Evolutionary conservation across 2,113 vertebrate species (phyloP).

Genomic region (Actenoides lindsayi): DNA sequence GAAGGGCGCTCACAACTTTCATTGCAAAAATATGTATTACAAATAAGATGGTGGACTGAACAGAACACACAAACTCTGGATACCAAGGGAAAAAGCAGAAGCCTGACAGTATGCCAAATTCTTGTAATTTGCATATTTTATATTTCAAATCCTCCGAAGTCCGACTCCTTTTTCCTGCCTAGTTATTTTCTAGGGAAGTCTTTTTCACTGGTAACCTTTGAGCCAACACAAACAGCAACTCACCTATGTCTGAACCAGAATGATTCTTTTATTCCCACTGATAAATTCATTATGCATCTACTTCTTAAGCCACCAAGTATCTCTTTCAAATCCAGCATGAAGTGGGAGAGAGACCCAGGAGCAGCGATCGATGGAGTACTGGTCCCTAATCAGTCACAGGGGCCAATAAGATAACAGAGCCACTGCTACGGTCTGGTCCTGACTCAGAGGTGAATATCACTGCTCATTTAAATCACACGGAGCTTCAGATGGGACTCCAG

Average conservation of each 20-base stretch:
- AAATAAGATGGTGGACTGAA: background rate
- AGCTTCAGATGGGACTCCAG: background rate
- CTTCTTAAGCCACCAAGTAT: background rate
- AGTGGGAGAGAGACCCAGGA: background rate
- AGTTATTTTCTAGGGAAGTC: constrained; percentile 32
- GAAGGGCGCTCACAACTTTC: background rate
- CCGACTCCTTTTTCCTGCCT: constrained; percentile 13
- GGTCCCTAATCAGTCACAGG: background rate
- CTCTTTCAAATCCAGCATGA: background rate
- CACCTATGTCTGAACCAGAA: background rate
- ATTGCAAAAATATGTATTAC: background rate
- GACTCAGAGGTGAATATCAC: background rate
- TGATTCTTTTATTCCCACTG: background rate
- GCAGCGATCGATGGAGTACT: background rate
- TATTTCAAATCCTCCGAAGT: constrained; percentile 36
- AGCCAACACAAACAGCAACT: background rate
- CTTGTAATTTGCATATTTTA: constrained; percentile 36
- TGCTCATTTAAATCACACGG: background rate
- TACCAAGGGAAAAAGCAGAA: background rate
- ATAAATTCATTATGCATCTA: background rate
- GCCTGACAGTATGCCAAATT: background rate
- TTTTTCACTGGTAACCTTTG: background rate
- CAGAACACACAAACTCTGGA: background rate
- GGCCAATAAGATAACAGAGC: background rate
- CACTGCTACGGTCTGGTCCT: rapidly evolving